phyloP scores from a whole-genome alignment of 2,888 invertebrate species.

The Alviniconcha strummeri region DNA sequence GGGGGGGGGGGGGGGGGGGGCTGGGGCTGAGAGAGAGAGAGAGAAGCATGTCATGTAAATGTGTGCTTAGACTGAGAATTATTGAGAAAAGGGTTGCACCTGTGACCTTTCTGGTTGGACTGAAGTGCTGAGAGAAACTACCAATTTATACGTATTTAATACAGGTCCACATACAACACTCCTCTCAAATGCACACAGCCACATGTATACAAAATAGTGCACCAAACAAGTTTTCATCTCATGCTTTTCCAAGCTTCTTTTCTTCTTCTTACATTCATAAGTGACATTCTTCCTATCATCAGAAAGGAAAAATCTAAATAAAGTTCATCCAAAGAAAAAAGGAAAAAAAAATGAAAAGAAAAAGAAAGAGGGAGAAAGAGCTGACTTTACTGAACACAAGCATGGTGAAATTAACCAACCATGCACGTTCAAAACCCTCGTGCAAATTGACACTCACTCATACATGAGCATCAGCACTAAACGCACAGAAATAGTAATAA shows the following conservation, averaged over 20 bases:
- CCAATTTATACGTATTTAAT: no score
- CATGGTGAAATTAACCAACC: constrained; percentile 25
- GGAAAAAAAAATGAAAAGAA: background rate
- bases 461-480: no score
- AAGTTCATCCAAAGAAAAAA: constrained; percentile 22
- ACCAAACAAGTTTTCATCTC: background rate
- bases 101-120: no score
- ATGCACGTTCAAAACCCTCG: background rate
- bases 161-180: no score
- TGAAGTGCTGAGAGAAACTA: no score
- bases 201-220: background rate
- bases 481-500: background rate
- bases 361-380: background rate
- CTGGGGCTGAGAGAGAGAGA: no score
- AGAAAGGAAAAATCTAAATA: constrained; percentile 38
- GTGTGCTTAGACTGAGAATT: no score
- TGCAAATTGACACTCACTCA: no score
- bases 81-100: no score
- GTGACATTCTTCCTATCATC: constrained; percentile 38
- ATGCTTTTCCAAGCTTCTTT: constrained; percentile 18
- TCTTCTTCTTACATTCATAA: constrained; percentile 37
- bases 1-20: no score
- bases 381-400: constrained; percentile 26
- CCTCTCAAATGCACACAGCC: no score
- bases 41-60: no score